Conservation (phyloP, 2,797 vertebrate species). For the Gadopsis marmoratus region DNA sequence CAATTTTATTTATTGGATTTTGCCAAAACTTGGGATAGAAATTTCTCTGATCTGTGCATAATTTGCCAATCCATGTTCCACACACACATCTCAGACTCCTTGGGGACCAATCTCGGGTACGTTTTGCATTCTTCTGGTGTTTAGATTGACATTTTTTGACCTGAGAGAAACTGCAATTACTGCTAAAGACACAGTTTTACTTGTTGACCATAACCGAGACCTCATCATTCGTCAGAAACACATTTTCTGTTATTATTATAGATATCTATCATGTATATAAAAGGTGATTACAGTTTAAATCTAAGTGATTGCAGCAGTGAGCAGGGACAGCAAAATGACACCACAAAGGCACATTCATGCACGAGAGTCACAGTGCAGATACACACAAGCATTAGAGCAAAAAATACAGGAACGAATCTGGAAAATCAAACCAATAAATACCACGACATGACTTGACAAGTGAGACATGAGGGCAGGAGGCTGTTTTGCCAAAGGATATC, state of each 20-base stretch:
- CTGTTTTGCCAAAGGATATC: conserved; percentile 74
- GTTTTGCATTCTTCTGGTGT: not conserved
- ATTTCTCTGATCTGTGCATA: not conserved
- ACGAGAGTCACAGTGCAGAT: conserved; percentile 3
- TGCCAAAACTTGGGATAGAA: not conserved
- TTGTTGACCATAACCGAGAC: not conserved
- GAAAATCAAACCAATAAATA: conserved; percentile 83
- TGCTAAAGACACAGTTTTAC: not conserved
- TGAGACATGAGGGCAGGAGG: conserved; percentile 75
- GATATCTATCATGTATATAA: not conserved
- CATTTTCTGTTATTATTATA: not conserved
- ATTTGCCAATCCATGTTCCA: not conserved
- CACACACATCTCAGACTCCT: not conserved
- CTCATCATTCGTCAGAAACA: not conserved
- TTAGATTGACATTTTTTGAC: not conserved
- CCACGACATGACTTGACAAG: conserved; percentile 86
- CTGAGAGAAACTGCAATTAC: not conserved
- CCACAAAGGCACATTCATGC: not conserved
- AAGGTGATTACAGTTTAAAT: not conserved
- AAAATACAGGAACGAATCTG: conserved; percentile 67
- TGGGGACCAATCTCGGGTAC: not conserved
- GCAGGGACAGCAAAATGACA: conserved; percentile 5
- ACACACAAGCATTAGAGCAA: conserved; percentile 13
- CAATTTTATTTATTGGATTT: not conserved
- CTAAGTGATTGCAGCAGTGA: conserved; percentile 6